Evolutionary conservation across 1,140 invertebrate genomes (phyloP).

Genomic region (Cydia fagiglandana): DNA sequence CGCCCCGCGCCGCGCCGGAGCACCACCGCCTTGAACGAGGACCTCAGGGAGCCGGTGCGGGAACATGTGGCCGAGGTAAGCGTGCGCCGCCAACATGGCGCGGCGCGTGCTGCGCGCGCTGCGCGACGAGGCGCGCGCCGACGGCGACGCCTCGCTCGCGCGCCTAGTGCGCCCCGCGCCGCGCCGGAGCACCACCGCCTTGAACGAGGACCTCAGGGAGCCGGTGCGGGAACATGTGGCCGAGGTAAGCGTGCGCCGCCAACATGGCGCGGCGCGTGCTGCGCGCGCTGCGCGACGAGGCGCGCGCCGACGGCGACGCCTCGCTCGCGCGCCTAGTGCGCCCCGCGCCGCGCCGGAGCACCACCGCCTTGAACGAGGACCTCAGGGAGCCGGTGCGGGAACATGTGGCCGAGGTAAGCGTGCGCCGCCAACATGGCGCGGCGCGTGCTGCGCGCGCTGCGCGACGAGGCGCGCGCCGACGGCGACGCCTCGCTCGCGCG

Average conservation of each 20-base stretch:
- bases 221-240: conserved; percentile 59
- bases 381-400: conserved; percentile 54
- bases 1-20: conserved; percentile 51
- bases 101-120: conserved; percentile 60
- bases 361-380: conserved; percentile 45
- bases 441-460: conserved; percentile 56
- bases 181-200: conserved; percentile 47
- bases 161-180: conserved; percentile 58
- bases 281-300: conserved; percentile 60
- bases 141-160: conserved; percentile 59
- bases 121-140: conserved; percentile 59
- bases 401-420: conserved; percentile 63
- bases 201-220: conserved; percentile 48
- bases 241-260: conserved; percentile 56
- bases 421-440: conserved; percentile 59
- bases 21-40: conserved; percentile 46
- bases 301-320: conserved; percentile 55
- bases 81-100: conserved; percentile 57
- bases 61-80: conserved; percentile 65
- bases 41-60: conserved; percentile 52
- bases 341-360: conserved; percentile 52
- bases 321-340: conserved; percentile 62
- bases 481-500: conserved; percentile 60
- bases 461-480: conserved; percentile 61
- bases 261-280: conserved; percentile 65